Percentiles rank a stretch among this genome's conserved stretches.
phyloP scores from a whole-genome alignment of 2,888 invertebrate species.

The Keiferia lycopersicella region DNA sequence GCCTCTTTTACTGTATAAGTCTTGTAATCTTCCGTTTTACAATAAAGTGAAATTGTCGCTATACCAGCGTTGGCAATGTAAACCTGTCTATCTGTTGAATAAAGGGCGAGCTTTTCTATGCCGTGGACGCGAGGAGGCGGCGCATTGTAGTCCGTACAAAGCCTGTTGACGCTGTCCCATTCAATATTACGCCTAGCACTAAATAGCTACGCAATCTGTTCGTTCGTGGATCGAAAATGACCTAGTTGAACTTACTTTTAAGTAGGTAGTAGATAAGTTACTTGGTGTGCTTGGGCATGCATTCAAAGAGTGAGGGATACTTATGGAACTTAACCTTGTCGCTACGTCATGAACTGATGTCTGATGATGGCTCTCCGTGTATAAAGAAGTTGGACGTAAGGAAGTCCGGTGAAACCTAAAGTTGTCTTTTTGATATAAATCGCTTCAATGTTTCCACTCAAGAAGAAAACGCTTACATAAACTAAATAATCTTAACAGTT shows the following conservation, averaged over 20 bases:
- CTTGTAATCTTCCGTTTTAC: not conserved
- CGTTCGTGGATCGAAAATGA: not conserved
- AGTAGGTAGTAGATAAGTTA: no score
- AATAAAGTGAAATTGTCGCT: conserved; percentile 10
- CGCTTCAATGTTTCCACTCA: no score
- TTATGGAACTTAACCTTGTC: no score
- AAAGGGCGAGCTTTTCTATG: conserved; percentile 60
- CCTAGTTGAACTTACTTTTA: not conserved
- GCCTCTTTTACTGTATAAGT: not conserved
- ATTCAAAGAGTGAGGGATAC: no score
- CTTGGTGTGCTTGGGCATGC: no score
- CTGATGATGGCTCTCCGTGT: no score
- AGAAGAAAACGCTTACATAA: no score
- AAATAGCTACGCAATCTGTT: conserved; percentile 37
- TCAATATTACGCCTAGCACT: conserved; percentile 42
- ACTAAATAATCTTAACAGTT: no score
- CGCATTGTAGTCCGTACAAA: conserved; percentile 53
- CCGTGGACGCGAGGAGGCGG: conserved; percentile 55
- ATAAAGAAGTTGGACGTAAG: no score
- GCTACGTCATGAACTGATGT: no score
- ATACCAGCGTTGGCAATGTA: conserved; percentile 43
- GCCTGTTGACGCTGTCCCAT: conserved; percentile 36
- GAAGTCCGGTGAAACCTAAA: no score
- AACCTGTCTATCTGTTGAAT: conserved; percentile 58
- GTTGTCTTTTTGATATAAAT: no score